These are phyloP conservation scores for Erebia ligea DNA, from an alignment of 2,888 invertebrate species.

Conservation along the genomic window DNA sequence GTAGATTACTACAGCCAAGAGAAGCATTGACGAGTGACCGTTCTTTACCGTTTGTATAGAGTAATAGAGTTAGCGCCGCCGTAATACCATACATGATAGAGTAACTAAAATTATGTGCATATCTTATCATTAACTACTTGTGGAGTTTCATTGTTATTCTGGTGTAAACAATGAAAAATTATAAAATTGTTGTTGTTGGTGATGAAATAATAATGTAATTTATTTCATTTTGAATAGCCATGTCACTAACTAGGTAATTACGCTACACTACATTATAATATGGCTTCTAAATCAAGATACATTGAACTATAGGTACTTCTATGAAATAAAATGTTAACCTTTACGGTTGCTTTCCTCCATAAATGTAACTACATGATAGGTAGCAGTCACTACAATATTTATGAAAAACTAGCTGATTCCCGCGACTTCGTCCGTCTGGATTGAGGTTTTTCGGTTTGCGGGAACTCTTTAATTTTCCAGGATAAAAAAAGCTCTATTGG, in stretches of 20 bases:
- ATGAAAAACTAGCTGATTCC: too few relatives aligned
- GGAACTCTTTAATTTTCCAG: too few relatives aligned
- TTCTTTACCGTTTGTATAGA: constrained; percentile 64
- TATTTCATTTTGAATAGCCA: not conserved
- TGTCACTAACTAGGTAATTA: not conserved
- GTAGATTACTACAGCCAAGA: not conserved
- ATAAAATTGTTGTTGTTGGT: constrained; percentile 8
- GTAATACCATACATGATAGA: constrained; percentile 33
- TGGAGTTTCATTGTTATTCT: constrained; percentile 22
- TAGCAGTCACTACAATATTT: too few relatives aligned
- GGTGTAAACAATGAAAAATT: constrained; percentile 20
- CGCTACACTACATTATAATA: not conserved
- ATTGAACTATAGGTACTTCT: too few relatives aligned
- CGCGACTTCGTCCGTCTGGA: too few relatives aligned
- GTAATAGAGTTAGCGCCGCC: constrained; percentile 52
- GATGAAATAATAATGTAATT: constrained; percentile 5
- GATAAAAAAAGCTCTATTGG: too few relatives aligned
- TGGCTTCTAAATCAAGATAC: too few relatives aligned
- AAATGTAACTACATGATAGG: too few relatives aligned
- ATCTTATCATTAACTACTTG: constrained; percentile 25
- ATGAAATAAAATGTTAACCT: too few relatives aligned
- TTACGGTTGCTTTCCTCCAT: too few relatives aligned
- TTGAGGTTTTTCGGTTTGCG: too few relatives aligned
- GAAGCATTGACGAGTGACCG: constrained; percentile 46
- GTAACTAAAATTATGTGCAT: constrained; percentile 33